Conservation (phyloP, 2,113 vertebrate genomes). For the Callipepla californica region DNA sequence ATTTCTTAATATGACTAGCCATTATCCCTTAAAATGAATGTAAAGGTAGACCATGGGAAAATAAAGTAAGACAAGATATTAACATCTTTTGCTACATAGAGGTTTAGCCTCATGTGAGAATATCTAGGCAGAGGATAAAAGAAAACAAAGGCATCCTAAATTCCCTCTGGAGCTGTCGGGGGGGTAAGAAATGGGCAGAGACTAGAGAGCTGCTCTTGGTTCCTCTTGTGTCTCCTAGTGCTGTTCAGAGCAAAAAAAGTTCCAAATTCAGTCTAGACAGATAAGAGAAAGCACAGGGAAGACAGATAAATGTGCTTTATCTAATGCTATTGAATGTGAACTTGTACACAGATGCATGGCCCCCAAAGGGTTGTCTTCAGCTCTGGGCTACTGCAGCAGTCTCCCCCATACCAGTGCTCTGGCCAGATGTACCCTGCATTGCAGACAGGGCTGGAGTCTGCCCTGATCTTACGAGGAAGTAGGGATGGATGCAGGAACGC, state of each 20-base stretch:
- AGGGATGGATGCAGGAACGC: not conserved
- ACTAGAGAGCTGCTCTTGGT: slow-evolving; percentile 45
- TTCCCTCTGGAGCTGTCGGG: not conserved
- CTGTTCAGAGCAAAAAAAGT: not conserved
- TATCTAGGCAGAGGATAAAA: not conserved
- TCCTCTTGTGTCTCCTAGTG: not conserved
- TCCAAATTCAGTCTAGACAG: not conserved
- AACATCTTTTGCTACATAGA: slow-evolving; percentile 2
- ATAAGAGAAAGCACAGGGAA: not conserved
- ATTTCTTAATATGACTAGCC: not conserved
- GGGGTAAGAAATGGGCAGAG: slow-evolving; percentile 14
- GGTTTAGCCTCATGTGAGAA: not conserved
- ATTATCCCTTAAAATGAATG: not conserved
- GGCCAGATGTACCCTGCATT: rapidly evolving
- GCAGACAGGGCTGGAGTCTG: not conserved
- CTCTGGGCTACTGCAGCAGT: not conserved
- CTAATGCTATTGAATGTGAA: not conserved
- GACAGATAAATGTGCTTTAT: not conserved
- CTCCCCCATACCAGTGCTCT: not conserved
- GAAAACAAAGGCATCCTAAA: slow-evolving; percentile 17
- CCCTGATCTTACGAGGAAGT: not conserved
- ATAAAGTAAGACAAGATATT: not conserved
- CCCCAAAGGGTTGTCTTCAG: not conserved
- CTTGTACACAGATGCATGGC: not conserved
- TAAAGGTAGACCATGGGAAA: not conserved